These are phyloP conservation scores for Megaleporinus macrocephalus DNA, from an alignment of 2,113 vertebrate genomes.

Conservation along the genomic window DNA sequence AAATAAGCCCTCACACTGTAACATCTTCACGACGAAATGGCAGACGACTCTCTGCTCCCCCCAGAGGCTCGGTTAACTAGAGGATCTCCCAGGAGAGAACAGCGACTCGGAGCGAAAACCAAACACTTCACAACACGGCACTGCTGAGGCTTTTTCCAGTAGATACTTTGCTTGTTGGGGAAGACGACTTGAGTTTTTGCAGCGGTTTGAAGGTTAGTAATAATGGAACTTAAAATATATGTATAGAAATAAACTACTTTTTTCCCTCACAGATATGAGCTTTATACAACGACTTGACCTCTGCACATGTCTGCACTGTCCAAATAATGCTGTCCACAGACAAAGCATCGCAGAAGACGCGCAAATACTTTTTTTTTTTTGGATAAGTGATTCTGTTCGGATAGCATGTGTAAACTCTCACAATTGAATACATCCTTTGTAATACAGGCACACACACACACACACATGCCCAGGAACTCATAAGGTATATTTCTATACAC, in stretches of 20 bases:
- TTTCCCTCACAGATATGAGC: slow-evolving; percentile 51
- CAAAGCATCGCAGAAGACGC: slow-evolving; percentile 50
- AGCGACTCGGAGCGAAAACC: slow-evolving; percentile 56
- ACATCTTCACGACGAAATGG: slow-evolving; percentile 60
- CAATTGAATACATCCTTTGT: slow-evolving; percentile 48
- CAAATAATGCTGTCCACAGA: slow-evolving; percentile 44
- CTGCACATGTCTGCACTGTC: slow-evolving; percentile 43
- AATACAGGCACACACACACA: slow-evolving; percentile 74
- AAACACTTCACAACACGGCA: slow-evolving; percentile 62
- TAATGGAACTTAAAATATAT: slow-evolving; percentile 52
- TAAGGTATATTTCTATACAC: slow-evolving; percentile 56
- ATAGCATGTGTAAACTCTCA: slow-evolving; percentile 50
- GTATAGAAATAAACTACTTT: slow-evolving; percentile 57
- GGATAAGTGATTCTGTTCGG: slow-evolving; percentile 42
- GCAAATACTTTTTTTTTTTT: slow-evolving; percentile 26
- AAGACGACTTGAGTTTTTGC: slow-evolving; percentile 62
- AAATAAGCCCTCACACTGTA: slow-evolving; percentile 54
- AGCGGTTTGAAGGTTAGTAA: slow-evolving; percentile 54
- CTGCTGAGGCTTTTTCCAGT: slow-evolving; percentile 58
- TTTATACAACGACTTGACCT: slow-evolving; percentile 49
- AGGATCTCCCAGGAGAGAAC: slow-evolving; percentile 49
- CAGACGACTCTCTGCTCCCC: slow-evolving; percentile 44
- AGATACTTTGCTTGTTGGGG: slow-evolving; percentile 58
- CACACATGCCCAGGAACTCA: slow-evolving; percentile 78
- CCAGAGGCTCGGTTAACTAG: slow-evolving; percentile 40